Evolutionary conservation across 2,888 invertebrate species (phyloP), one percentile per base, ranked within the genome.

Genomic region (Cryptocheilus praepositus): DNA sequence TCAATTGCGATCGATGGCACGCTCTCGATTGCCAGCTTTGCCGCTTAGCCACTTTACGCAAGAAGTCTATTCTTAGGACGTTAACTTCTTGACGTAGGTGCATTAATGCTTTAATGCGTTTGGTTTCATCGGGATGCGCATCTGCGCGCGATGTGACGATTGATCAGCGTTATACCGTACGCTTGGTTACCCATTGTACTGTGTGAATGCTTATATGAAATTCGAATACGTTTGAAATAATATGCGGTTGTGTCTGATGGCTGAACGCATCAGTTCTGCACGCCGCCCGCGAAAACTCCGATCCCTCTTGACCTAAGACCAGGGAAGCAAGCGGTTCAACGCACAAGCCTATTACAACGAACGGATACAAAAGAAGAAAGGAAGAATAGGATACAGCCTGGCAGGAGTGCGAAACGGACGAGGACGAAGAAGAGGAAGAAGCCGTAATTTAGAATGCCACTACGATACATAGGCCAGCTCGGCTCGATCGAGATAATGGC

Each of bases 401-500:
- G 36, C 11, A 46, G 18, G 19, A 8, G 18, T 19, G 21, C n/a
- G 13, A 49, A 49, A 46, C 36, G 11, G 21, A 46, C 21, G 2
- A 46, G 46, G n/a, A 53, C 25, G n/a, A 58, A 46, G 57, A 19
- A 53, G 25, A 55, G 52, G 28, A 43, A 58, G 55, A 64, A 61
- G 43, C 54, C 21, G 70, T 70, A 70, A 79, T 77, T 80, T 70
- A 67, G 78, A 75, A 71, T 75, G 66, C 76, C 67, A 73, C 22
- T 61, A 67, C 61, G 67, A 67, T 78, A 68, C 72, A 72, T 69
- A 65, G 71, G 68, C 58, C 57, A 68, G 77, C 73, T 67, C 66
- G 73, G 74, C 64, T 58, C 64, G 75, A 71, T 79, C 77, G 75
- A 73, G 78, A 80, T 79, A 80, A 79, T 70, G 61, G 57, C 44